phyloP scores from a whole-genome alignment of 2,113 vertebrate species.

The human region DNA sequence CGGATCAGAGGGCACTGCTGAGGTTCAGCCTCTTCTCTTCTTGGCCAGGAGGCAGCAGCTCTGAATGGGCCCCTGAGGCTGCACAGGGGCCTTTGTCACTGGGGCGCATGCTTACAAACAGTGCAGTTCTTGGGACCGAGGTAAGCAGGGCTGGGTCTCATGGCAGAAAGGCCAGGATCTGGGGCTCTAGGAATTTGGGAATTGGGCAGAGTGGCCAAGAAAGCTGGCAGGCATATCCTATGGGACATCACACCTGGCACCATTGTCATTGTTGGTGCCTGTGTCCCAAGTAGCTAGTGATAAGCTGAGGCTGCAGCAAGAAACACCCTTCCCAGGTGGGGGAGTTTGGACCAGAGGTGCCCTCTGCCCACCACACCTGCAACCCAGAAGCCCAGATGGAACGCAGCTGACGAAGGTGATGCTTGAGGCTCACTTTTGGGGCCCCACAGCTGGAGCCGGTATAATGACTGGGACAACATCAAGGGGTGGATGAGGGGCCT shows the following conservation, averaged over 20 bases:
- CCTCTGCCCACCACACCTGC: neutral
- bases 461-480: neutral
- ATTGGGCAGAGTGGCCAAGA: neutral
- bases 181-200: neutral
- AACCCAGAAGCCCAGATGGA: neutral
- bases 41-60: neutral
- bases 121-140: neutral
- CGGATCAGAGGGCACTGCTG: neutral
- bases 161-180: neutral
- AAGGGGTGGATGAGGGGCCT: neutral
- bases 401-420: neutral
- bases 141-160: neutral
- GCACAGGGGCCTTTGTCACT: neutral
- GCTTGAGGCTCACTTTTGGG: neutral
- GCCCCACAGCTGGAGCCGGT: neutral
- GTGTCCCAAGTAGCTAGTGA: neutral
- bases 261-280: neutral
- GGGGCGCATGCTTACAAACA: neutral
- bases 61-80: neutral
- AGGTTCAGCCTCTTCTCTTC: neutral
- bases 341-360: neutral
- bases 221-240: neutral
- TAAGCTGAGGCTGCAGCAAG: neutral
- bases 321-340: neutral
- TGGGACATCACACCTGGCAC: neutral